Evolutionary conservation across 2,888 invertebrate genomes (phyloP).

Genomic region (Drosophila mimetica): DNA sequence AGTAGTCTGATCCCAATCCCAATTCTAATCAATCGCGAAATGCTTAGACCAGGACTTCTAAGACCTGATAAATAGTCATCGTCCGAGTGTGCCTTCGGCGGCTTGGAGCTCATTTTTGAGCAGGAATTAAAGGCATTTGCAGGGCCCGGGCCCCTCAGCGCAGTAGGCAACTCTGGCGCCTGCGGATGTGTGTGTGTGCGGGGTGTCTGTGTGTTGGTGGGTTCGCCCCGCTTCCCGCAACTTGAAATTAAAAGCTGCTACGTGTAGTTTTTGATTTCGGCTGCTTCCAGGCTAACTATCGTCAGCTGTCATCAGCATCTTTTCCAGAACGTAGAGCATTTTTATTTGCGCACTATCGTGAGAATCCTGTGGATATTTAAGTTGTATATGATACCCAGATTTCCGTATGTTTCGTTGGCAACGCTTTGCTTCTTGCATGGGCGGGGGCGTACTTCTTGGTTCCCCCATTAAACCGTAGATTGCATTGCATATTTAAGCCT

Average conservation of each 20-base stretch:
- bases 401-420: slow-evolving; percentile 49
- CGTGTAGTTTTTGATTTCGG: slow-evolving; percentile 76
- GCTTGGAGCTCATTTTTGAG: not conserved
- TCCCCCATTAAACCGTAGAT: slow-evolving; percentile 52
- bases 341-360: slow-evolving; percentile 18
- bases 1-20: slow-evolving; percentile 19
- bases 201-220: slow-evolving; percentile 70
- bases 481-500: slow-evolving; percentile 33
- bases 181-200: slow-evolving; percentile 56
- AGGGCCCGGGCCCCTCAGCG: not conserved
- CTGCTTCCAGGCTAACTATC: slow-evolving; percentile 36
- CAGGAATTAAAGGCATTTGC: not conserved
- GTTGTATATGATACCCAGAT: not conserved
- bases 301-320: not conserved
- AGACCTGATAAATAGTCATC: not conserved
- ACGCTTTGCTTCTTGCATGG: slow-evolving; percentile 15
- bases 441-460: slow-evolving; percentile 3
- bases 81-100: not conserved
- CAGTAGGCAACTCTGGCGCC: slow-evolving; percentile 62
- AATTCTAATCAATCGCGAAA: slow-evolving; percentile 1
- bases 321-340: not conserved
- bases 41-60: not conserved
- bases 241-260: slow-evolving; percentile 70
- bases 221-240: slow-evolving; percentile 27
- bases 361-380: too few relatives aligned